These are phyloP conservation scores for Trichomycterus rosablanca DNA, from an alignment of 2,113 vertebrate species.

Conservation along the genomic window DNA sequence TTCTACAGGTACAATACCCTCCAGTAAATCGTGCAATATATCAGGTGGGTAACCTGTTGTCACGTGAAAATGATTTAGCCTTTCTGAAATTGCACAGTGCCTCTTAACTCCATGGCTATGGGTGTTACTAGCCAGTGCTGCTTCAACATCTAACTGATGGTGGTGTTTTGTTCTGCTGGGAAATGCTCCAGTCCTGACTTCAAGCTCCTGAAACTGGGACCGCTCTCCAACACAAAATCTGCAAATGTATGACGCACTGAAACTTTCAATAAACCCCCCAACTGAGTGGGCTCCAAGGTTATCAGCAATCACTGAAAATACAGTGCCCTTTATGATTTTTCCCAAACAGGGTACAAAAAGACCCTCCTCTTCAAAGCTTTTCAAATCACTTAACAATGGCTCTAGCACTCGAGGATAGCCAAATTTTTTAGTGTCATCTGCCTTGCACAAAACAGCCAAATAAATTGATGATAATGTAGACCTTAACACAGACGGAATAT, in stretches of 20 bases:
- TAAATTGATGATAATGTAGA: constrained; percentile 41
- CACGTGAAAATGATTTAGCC: no score
- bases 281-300: constrained; percentile 45
- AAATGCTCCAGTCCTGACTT: constrained; percentile 39
- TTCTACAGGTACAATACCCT: no score
- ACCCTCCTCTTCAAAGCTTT: constrained; percentile 40
- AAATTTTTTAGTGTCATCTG: constrained; percentile 29
- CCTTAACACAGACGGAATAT: constrained; percentile 30
- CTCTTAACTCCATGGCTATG: no score
- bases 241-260: constrained; percentile 28
- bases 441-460: constrained; percentile 40
- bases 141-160: no score
- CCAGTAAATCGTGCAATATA: no score
- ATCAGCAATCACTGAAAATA: constrained; percentile 39
- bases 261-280: constrained; percentile 42
- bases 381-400: constrained; percentile 43
- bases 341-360: constrained; percentile 28
- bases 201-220: constrained; percentile 32
- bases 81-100: no score
- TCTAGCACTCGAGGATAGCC: constrained; percentile 23
- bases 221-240: constrained; percentile 34
- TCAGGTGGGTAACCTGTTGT: no score
- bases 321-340: constrained; percentile 40
- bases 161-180: no score
- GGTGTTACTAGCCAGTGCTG: no score